Evolutionary conservation across 2,113 vertebrate genomes (phyloP).

Genomic region (Amphiprion ocellaris): DNA sequence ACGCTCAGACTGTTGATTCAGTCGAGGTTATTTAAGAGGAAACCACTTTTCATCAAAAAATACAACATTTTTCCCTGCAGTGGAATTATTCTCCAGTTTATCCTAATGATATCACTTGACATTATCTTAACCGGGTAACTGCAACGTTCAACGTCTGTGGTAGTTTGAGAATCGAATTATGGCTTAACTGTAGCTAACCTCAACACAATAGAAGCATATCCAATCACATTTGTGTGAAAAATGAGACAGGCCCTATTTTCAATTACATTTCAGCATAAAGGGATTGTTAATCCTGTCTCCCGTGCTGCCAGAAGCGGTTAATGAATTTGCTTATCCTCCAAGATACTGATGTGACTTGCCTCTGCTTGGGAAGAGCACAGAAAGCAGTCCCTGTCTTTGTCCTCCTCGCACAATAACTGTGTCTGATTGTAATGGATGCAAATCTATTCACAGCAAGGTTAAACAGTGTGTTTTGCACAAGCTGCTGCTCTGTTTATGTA

Average conservation of each 20-base stretch:
- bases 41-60: constrained; percentile 31
- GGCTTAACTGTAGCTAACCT: constrained; percentile 76
- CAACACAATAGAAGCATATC: constrained; percentile 78
- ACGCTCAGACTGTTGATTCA: constrained; percentile 18
- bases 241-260: constrained; percentile 82
- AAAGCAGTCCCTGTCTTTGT: constrained; percentile 62
- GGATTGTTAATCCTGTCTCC: constrained; percentile 84
- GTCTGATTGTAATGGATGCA: constrained; percentile 75
- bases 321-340: constrained; percentile 85
- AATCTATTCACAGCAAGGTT: constrained; percentile 78
- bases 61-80: constrained; percentile 19
- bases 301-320: constrained; percentile 79
- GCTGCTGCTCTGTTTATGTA: constrained; percentile 70
- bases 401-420: constrained; percentile 52
- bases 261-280: constrained; percentile 86
- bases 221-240: constrained; percentile 86
- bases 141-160: constrained; percentile 55
- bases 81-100: constrained; percentile 51
- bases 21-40: constrained; percentile 30
- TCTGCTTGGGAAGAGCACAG: constrained; percentile 44
- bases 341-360: constrained; percentile 76
- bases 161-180: constrained; percentile 80
- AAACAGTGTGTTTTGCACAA: constrained; percentile 78
- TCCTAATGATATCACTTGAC: constrained; percentile 65
- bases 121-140: constrained; percentile 65